These are phyloP conservation scores for Pungitius pungitius DNA, from an alignment of 2,113 vertebrate species.

Conservation along the genomic window DNA sequence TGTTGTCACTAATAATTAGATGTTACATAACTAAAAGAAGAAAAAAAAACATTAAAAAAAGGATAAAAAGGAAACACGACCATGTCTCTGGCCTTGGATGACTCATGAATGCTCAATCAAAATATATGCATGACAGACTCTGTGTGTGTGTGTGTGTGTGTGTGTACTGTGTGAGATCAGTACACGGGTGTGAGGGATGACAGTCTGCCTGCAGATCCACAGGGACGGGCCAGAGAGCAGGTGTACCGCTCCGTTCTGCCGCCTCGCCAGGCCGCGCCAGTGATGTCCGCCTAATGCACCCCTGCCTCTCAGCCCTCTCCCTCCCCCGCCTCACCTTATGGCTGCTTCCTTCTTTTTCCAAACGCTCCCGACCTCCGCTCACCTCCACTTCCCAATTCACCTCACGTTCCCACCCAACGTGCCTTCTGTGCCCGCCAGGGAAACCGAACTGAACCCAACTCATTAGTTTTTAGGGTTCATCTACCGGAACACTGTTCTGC, in stretches of 20 bases:
- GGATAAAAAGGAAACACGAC: not conserved
- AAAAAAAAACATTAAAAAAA: slow-evolving; percentile 20
- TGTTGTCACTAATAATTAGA: not conserved
- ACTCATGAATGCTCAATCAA: not conserved
- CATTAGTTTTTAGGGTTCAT: slow-evolving; percentile 3
- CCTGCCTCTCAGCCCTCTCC: slow-evolving; percentile 11
- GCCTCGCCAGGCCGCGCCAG: slow-evolving; percentile 61
- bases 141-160: not conserved
- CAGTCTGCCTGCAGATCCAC: slow-evolving; percentile 45
- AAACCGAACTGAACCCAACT: slow-evolving; percentile 4
- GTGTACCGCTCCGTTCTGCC: slow-evolving; percentile 51
- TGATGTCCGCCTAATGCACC: slow-evolving; percentile 28
- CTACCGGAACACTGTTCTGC: not conserved
- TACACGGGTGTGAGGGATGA: slow-evolving; percentile 34
- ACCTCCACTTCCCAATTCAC: not conserved
- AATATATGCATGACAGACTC: slow-evolving; percentile 17
- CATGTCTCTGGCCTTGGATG: not conserved
- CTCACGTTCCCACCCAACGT: not conserved
- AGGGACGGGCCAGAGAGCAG: slow-evolving; percentile 60
- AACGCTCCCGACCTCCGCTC: not conserved
- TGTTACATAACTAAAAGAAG: not conserved
- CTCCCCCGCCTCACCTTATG: slow-evolving; percentile 36
- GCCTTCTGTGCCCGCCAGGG: not conserved
- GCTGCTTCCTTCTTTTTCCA: not conserved
- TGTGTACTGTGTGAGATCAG: slow-evolving; percentile 4